Percentiles rank a stretch among this genome's conserved stretches.
phyloP scores from a whole-genome alignment of 2,113 vertebrate genomes.

The Alosa alosa region DNA sequence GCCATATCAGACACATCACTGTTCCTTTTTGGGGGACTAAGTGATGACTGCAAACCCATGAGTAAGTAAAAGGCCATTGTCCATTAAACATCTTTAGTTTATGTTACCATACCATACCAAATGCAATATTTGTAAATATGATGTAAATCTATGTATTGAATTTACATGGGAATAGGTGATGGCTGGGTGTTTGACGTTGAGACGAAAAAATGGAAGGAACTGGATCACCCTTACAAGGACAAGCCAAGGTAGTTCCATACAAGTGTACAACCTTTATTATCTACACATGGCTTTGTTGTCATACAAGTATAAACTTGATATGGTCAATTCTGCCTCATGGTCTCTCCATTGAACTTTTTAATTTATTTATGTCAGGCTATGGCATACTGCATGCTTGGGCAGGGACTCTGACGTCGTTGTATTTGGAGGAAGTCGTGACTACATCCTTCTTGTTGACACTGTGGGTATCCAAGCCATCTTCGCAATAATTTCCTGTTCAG shows the following conservation, averaged over 20 bases:
- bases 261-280: neutral
- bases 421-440: conserved; percentile 94
- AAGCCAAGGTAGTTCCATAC: conserved; percentile 81
- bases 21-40: conserved; percentile 91
- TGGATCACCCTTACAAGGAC: conserved; percentile 81
- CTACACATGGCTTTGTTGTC: neutral
- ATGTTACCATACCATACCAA: no score
- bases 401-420: conserved; percentile 90
- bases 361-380: conserved; percentile 67
- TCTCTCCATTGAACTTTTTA: neutral
- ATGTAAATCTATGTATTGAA: neutral
- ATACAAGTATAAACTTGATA: neutral
- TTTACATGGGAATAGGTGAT: conserved; percentile 63
- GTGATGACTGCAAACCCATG: conserved; percentile 86
- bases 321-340: neutral
- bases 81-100: neutral
- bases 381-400: conserved; percentile 87
- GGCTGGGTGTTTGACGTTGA: conserved; percentile 83
- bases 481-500: neutral
- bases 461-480: conserved; percentile 71
- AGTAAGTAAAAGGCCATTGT: conserved; percentile 68
- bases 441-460: conserved; percentile 88
- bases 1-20: conserved; percentile 79
- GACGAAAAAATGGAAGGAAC: conserved; percentile 83
- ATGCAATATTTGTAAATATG: neutral